Evolutionary conservation across 2,797 vertebrate species (phyloP).

Genomic region (Petrocephalus schoutedeni): DNA sequence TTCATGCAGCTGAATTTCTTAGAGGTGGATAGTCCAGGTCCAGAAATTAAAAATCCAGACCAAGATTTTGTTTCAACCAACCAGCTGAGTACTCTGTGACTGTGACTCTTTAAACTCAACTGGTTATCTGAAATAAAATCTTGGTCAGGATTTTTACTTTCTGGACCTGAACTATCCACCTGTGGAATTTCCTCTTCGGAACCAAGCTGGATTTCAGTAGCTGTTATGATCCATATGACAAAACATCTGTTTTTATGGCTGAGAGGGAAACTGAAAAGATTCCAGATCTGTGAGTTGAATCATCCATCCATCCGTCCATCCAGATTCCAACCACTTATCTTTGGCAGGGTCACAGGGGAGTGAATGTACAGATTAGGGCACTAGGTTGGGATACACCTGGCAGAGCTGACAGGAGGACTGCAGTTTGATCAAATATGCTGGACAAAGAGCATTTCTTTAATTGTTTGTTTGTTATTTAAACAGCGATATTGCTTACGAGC

Average conservation of each 20-base stretch:
- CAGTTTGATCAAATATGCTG: not conserved
- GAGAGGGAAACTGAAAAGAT: not conserved
- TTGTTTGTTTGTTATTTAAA: slow-evolving; percentile 8
- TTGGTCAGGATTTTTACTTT: too few species aligned
- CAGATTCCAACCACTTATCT: not conserved
- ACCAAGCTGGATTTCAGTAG: not conserved
- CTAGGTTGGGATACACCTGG: not conserved
- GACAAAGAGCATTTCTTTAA: not conserved
- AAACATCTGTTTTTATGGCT: not conserved
- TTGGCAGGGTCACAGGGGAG: not conserved
- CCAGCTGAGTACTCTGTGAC: too few species aligned
- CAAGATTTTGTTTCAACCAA: too few species aligned
- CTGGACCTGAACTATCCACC: too few species aligned
- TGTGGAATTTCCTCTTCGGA: not conserved
- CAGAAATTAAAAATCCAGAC: too few species aligned
- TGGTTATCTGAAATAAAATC: too few species aligned
- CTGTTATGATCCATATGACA: not conserved
- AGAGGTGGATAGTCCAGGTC: too few species aligned
- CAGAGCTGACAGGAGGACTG: not conserved
- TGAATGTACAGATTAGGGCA: not conserved
- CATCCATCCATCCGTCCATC: not conserved
- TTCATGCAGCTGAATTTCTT: slow-evolving; percentile 20
- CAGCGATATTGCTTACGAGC: slow-evolving; percentile 34
- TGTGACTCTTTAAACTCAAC: too few species aligned
- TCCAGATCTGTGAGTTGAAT: not conserved